phyloP scores from a whole-genome alignment of 92 coral and sea anemone species.

The Epizoanthus stellaris region DNA sequence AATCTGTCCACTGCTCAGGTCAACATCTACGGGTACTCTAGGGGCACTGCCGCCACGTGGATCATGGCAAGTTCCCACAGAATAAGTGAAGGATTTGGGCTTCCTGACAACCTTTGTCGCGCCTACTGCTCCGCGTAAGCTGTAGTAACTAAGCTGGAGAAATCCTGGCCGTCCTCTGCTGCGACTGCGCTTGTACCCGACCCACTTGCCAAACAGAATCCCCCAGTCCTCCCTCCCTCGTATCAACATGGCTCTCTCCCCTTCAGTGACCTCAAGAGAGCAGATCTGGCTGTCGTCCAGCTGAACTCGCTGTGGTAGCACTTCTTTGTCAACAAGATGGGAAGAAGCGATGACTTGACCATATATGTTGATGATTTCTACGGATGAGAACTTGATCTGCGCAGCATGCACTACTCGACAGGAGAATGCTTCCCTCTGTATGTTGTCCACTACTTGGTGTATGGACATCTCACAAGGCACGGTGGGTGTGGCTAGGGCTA shows the following conservation, averaged over 20 bases:
- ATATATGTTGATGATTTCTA: constrained; percentile 64
- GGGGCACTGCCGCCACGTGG: not conserved
- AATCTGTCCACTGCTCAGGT: constrained; percentile 48
- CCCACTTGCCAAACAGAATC: constrained; percentile 75
- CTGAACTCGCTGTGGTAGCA: constrained; percentile 63
- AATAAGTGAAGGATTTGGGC: constrained; percentile 38
- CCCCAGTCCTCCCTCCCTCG: constrained; percentile 88
- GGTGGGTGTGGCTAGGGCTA: constrained; percentile 43
- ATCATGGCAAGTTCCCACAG: constrained; percentile 39
- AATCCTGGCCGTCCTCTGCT: constrained; percentile 62
- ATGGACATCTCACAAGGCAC: constrained; percentile 58
- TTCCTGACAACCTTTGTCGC: constrained; percentile 37
- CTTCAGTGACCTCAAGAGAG: constrained; percentile 44
- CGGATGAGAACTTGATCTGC: constrained; percentile 66
- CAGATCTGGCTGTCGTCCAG: constrained; percentile 40
- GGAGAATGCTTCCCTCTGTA: constrained; percentile 44
- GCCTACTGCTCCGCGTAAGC: constrained; percentile 39
- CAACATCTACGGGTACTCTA: constrained; percentile 28
- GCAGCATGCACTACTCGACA: constrained; percentile 80
- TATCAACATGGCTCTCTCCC: constrained; percentile 74
- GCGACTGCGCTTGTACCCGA: constrained; percentile 57
- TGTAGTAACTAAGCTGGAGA: constrained; percentile 49
- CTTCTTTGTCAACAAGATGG: constrained; percentile 67
- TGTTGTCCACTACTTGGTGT: constrained; percentile 54
- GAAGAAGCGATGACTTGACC: constrained; percentile 69